phyloP scores from a whole-genome alignment of 2,797 vertebrate species.

The Sarcophilus harrisii region DNA sequence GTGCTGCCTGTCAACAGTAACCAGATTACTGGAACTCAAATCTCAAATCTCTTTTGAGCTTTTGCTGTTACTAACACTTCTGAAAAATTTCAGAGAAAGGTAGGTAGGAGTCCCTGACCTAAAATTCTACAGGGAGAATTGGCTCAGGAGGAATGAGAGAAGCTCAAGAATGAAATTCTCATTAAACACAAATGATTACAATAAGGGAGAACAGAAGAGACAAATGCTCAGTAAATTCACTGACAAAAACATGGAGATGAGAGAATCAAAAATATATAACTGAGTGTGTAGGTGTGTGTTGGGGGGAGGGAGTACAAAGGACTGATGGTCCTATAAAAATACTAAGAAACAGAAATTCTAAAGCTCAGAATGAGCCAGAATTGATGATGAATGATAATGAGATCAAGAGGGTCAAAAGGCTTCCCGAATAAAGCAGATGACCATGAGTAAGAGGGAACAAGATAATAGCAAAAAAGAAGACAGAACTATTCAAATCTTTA shows the following conservation, averaged over 20 bases:
- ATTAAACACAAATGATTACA: not conserved
- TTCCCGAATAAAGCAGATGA: not conserved
- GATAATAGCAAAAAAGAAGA: not conserved
- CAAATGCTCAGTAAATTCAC: not conserved
- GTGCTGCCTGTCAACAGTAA: not conserved
- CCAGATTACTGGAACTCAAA: not conserved
- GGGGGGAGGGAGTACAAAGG: not conserved
- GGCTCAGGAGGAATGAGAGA: not conserved
- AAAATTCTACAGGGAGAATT: not conserved
- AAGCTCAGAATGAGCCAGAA: not conserved
- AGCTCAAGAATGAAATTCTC: not conserved
- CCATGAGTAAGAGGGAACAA: not conserved
- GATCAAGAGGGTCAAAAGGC: not conserved
- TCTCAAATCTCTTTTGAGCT: not conserved
- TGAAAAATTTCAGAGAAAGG: not conserved
- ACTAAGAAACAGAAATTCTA: not conserved
- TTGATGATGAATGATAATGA: not conserved
- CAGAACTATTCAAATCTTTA: not conserved
- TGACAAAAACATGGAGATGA: not conserved
- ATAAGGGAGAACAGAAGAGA: not conserved
- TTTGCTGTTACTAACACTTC: not conserved
- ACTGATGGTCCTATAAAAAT: not conserved
- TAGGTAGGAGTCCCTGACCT: not conserved
- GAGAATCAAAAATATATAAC: not conserved
- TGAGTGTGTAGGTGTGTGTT: not conserved